Base-by-base conservation (phyloP, 2,888 invertebrate species). In the Ichneumon xanthorius region DNA sequence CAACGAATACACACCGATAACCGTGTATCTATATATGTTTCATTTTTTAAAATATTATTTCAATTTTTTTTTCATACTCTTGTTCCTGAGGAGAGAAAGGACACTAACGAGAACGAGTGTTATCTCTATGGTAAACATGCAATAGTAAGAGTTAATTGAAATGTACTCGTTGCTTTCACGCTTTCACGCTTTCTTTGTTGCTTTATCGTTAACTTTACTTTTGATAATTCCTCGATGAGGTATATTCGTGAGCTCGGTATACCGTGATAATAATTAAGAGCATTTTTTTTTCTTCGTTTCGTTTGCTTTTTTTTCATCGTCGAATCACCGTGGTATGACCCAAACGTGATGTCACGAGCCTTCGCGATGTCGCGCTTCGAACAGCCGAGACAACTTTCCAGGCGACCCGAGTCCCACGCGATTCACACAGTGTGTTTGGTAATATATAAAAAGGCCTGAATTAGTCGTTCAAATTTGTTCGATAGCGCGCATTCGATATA, bases 51-150 rank as follows among this genome's bases (percentile, higher is more conserved):
- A n/a, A 9, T 5, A 72, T 7, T 33, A 72, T 50, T 72, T 53
- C 26, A 33, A 63, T 14, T 30, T 63, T 61, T 22, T 75, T 63
- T 9, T n/a, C 45, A 48, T 48, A 48, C 45, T 48, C 45, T 48
- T 58, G 61, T 88, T 88, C 87, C 88, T 87, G 88, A 87, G 88
- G 84, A 88, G 82, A 87, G 75, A 87, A 87, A 88, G 87, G 84
- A 88, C 88, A 88, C 87, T 88, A 87, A 86, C 37, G 85, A 86
- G 86, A 88, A 79, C 84, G 84, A 88, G 88, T 82, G 83, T 87
- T 79, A 85, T 86, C 83, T 85, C 82, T 86, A 84, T 88, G 67
- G 75, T 85, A 86, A 84, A 87, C 87, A 88, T 87, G 88, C 85
- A 88, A 73, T 85, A 82, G 61, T 79, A 80, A 86, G 80, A 83